These are phyloP conservation scores for Alloscopus bannaensis DNA, from an alignment of 2,888 invertebrate species.

Conservation along the genomic window DNA sequence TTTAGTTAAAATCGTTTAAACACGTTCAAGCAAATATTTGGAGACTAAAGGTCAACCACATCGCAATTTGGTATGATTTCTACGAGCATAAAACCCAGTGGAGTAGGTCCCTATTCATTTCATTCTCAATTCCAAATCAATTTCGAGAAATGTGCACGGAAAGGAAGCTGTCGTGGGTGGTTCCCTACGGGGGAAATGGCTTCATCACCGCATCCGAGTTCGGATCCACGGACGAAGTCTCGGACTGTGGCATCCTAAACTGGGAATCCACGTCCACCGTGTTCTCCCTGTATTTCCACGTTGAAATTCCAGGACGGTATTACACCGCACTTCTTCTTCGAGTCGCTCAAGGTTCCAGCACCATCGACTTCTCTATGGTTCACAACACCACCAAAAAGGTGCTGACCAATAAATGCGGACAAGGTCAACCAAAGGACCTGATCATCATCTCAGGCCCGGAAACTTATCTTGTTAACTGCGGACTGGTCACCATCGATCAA, in stretches of 20 bases:
- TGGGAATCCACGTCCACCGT: conserved; percentile 53
- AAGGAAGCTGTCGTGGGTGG: conserved; percentile 48
- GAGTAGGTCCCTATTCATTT: neutral
- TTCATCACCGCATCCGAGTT: conserved; percentile 49
- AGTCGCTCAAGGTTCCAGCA: conserved; percentile 58
- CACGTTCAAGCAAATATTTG: too few species aligned
- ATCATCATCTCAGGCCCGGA: conserved; percentile 56
- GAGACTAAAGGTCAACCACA: too few species aligned
- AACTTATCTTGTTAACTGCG: conserved; percentile 65
- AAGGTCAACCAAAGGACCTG: neutral
- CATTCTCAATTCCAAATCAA: neutral
- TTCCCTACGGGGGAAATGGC: conserved; percentile 68
- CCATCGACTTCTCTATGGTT: conserved; percentile 16
- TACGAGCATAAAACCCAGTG: neutral
- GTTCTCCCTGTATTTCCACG: conserved; percentile 66
- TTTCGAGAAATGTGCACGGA: conserved; percentile 38
- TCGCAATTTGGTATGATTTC: too few species aligned
- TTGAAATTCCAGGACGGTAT: conserved; percentile 50
- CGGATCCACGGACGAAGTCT: conserved; percentile 25
- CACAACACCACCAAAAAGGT: neutral
- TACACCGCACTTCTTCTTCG: conserved; percentile 61
- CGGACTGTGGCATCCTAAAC: conserved; percentile 61
- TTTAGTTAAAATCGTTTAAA: too few species aligned
- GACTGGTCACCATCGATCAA: conserved; percentile 48
- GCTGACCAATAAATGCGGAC: neutral